phyloP scores from a whole-genome alignment of 2,797 vertebrate species.

The Amniataba percoides region DNA sequence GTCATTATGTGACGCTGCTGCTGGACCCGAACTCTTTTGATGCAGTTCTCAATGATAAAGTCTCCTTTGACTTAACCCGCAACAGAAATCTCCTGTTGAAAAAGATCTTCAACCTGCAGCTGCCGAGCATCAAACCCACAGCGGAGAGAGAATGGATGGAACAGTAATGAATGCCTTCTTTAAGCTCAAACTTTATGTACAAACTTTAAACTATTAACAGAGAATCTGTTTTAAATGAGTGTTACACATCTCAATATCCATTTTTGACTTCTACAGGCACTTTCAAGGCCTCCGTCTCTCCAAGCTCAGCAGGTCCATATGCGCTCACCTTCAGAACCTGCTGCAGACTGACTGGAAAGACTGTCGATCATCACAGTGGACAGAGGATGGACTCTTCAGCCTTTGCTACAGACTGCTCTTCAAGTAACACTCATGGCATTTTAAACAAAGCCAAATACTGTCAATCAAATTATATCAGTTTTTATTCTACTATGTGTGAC shows the following conservation, averaged over 20 bases:
- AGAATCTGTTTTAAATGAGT: not conserved
- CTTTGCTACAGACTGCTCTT: slow-evolving; percentile 90
- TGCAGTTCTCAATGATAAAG: slow-evolving; percentile 82
- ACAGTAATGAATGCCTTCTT: slow-evolving; percentile 67
- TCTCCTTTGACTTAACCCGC: slow-evolving; percentile 80
- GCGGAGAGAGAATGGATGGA: slow-evolving; percentile 86
- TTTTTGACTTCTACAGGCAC: slow-evolving; percentile 78
- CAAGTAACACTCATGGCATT: slow-evolving; percentile 78
- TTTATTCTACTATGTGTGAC: not conserved
- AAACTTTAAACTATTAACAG: not conserved
- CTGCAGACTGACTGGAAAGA: slow-evolving; percentile 70
- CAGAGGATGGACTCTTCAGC: slow-evolving; percentile 84
- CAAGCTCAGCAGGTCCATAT: slow-evolving; percentile 82
- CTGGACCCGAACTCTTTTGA: slow-evolving; percentile 91
- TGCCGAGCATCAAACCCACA: slow-evolving; percentile 73
- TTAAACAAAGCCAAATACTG: too few relatives aligned
- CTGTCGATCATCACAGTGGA: slow-evolving; percentile 78
- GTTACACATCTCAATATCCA: not conserved
- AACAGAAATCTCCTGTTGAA: slow-evolving; percentile 83
- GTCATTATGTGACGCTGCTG: slow-evolving; percentile 88
- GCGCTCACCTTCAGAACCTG: slow-evolving; percentile 80
- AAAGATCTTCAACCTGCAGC: slow-evolving; percentile 85
- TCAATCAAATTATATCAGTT: not conserved
- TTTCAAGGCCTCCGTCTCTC: slow-evolving; percentile 84
- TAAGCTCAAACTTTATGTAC: not conserved